Evolutionary conservation across 1,140 invertebrate genomes (phyloP), one percentile per base, ranked within the genome.

Genomic region (Popillia japonica): DNA sequence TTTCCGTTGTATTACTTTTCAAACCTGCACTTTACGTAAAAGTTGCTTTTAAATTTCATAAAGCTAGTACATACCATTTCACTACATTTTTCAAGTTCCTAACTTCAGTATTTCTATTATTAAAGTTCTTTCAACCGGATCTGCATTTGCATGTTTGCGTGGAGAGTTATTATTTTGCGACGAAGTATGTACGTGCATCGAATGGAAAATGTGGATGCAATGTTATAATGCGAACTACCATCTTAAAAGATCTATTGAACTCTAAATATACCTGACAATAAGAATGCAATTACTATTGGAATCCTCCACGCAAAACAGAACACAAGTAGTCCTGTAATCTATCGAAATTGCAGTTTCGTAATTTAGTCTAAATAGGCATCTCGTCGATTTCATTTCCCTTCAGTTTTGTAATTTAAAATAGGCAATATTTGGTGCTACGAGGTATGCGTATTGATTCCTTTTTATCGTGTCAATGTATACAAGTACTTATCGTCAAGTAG

Each of bases 251-350:
- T 72, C 64, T 79, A 76, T 59, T 76, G 73, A 44, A 72, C 78
- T 55, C 74, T 79, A 72, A 79, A 79, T 79, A 23, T 79, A 34
- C 40, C 73, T 42, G 40, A 34, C 27, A 34, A 34, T 34, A 34
- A 34, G 27, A 34, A 76, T 79, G 78, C 74, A 79, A 79, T 79
- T 79, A 76, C 78, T 75, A 34, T 76, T 27, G 11, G 68, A 72
- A 23, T 64, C 61, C 76, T 79, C 55, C 23, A 22, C n/a, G 44
- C n/a, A 17, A 17, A 48, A 61, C 74, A n/a, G 74, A 79, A 79
- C 59, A 79, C 55, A 75, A 79, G 76, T 72, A 74, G 34, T 14
- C n/a, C 40, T 27, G 22, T 40, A 42, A 22, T 74, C 44, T 59
- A 78, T 59, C 68, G 48, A 68, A 78, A 78, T 75, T 75, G 75